Conservation (phyloP, 2,797 vertebrate species). For the Xenentodon cancila region DNA sequence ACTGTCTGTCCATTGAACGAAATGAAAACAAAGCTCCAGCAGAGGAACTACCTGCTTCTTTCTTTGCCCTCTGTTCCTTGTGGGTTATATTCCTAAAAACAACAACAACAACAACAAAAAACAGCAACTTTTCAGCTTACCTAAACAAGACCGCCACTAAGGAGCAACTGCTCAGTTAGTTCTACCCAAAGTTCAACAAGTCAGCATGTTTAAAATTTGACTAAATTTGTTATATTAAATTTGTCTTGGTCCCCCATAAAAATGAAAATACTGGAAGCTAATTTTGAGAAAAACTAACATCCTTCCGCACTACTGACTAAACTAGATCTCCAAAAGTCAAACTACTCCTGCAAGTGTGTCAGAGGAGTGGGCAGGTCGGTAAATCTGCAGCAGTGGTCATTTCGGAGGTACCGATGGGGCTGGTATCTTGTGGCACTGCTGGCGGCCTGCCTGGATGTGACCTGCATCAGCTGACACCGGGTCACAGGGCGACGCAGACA, state of each 20-base stretch:
- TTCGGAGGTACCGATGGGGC: constrained; percentile 20
- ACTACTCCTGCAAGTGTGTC: constrained; percentile 7
- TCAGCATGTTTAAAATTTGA: background rate
- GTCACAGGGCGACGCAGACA: constrained; percentile 43
- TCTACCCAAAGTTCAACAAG: background rate
- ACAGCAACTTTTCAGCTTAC: too few relatives aligned
- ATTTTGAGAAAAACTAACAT: too few relatives aligned
- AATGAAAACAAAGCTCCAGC: too few relatives aligned
- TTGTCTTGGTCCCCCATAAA: background rate
- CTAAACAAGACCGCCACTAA: too few relatives aligned
- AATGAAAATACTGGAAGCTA: too few relatives aligned
- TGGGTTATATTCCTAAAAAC: too few relatives aligned
- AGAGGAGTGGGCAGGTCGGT: constrained; percentile 21
- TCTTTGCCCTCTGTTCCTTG: too few relatives aligned
- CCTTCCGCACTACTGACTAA: too few relatives aligned
- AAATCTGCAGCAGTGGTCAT: constrained; percentile 31
- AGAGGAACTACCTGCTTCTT: too few relatives aligned
- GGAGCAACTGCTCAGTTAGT: background rate
- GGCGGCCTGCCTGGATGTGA: constrained; percentile 29
- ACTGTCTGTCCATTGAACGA: too few relatives aligned
- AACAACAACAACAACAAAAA: too few relatives aligned
- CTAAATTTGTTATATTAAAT: background rate
- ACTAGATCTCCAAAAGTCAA: background rate
- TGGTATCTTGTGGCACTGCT: constrained; percentile 34
- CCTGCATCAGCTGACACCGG: constrained; percentile 55